phyloP scores from a whole-genome alignment of 2,797 vertebrate species.

The Bovichtus diacanthus region DNA sequence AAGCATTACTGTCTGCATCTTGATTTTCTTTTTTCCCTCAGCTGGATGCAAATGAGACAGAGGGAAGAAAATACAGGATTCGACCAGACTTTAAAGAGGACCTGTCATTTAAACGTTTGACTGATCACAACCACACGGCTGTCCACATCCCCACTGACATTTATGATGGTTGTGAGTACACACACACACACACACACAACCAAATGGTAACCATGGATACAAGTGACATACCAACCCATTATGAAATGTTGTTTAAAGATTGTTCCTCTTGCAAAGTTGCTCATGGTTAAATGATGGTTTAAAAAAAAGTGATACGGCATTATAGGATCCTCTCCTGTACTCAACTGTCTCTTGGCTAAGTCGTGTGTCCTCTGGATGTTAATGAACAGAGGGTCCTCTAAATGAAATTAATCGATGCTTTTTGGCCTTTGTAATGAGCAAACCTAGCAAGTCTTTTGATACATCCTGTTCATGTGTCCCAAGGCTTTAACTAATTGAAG shows the following conservation, averaged over 20 bases:
- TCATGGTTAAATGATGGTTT: slow-evolving; percentile 45
- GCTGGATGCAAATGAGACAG: slow-evolving; percentile 94
- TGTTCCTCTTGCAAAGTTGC: slow-evolving; percentile 55
- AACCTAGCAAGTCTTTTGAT: slow-evolving; percentile 5
- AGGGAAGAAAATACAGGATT: slow-evolving; percentile 90
- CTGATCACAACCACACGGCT: slow-evolving; percentile 94
- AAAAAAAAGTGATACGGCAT: slow-evolving; percentile 17
- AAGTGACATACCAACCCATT: slow-evolving; percentile 59
- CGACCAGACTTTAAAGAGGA: slow-evolving; percentile 94
- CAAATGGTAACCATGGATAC: slow-evolving; percentile 69
- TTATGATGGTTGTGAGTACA: slow-evolving; percentile 97
- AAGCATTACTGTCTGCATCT: slow-evolving; percentile 28
- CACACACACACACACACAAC: neutral
- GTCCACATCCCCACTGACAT: slow-evolving; percentile 99
- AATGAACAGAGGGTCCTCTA: neutral
- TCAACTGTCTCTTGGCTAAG: slow-evolving; percentile 8
- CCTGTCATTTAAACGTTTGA: slow-evolving; percentile 90
- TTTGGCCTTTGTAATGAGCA: slow-evolving; percentile 6
- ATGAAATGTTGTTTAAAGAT: slow-evolving; percentile 67
- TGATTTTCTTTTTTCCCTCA: slow-evolving; percentile 60
- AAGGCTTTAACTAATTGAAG: neutral
- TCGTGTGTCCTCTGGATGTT: slow-evolving; percentile 39
- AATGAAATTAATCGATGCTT: slow-evolving; percentile 17
- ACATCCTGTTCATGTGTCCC: neutral
- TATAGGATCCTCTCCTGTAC: slow-evolving; percentile 19